Evolutionary conservation across 2,113 vertebrate species (phyloP).

Genomic region (Tautogolabrus adspersus): DNA sequence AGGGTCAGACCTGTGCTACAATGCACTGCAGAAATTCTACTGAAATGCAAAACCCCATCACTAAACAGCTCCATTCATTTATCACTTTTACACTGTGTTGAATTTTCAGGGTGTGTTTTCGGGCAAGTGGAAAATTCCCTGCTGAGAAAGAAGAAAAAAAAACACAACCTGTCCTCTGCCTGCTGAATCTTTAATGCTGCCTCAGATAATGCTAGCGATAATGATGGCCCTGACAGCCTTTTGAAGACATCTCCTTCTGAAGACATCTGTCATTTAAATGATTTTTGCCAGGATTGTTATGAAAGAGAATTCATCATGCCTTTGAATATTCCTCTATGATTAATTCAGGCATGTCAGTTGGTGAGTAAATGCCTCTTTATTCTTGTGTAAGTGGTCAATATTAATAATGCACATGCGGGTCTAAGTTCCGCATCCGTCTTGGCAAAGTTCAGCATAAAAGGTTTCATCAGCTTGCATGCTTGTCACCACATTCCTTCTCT

Average conservation of each 20-base stretch:
- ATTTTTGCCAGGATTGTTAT: constrained; percentile 75
- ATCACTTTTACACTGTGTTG: constrained; percentile 1
- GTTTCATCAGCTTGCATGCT: constrained; percentile 47
- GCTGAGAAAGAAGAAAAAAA: constrained; percentile 11
- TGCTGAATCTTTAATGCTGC: constrained; percentile 65
- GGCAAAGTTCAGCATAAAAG: constrained; percentile 71
- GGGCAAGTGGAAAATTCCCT: constrained; percentile 39
- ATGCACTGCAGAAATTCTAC: constrained; percentile 10
- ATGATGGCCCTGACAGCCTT: constrained; percentile 51
- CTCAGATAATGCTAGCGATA: constrained; percentile 62
- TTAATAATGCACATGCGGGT: constrained; percentile 80
- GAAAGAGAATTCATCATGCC: constrained; percentile 67
- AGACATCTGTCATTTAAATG: constrained; percentile 76
- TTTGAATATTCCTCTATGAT: constrained; percentile 74
- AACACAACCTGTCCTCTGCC: constrained; percentile 50
- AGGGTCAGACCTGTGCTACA: constrained; percentile 25
- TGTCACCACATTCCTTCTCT: constrained; percentile 65
- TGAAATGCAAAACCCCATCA: background rate
- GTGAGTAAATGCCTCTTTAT: constrained; percentile 82
- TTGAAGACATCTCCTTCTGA: constrained; percentile 23
- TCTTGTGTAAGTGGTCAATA: constrained; percentile 77
- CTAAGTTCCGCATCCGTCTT: constrained; percentile 77
- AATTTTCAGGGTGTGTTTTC: background rate
- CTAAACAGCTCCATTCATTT: background rate
- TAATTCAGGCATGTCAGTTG: constrained; percentile 80